phyloP scores from a whole-genome alignment of 1,140 invertebrate species.

The Sitophilus oryzae region DNA sequence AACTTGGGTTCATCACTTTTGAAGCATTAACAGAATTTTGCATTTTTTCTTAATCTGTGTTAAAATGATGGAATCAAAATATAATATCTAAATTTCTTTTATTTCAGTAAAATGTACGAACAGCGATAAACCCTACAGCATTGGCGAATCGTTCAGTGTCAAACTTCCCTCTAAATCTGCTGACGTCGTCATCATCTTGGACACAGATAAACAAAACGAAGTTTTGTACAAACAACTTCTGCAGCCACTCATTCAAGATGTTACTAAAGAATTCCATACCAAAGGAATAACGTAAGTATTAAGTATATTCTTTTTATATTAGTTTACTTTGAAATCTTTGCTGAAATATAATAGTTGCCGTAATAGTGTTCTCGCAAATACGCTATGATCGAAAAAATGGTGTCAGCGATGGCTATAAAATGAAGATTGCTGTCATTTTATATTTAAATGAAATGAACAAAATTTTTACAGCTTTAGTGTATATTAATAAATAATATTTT shows the following conservation, averaged over 20 bases:
- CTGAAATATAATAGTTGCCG: no score
- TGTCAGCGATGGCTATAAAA: no score
- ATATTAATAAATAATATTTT: no score
- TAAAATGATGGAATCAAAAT: background rate
- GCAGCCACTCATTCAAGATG: constrained; percentile 46
- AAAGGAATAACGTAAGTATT: constrained; percentile 53
- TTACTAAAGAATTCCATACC: constrained; percentile 46
- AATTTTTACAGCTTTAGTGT: no score
- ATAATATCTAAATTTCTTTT: constrained; percentile 2
- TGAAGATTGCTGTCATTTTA: no score
- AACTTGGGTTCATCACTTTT: no score
- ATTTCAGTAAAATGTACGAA: constrained; percentile 53
- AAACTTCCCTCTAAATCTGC: constrained; percentile 64
- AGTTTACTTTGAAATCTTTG: no score
- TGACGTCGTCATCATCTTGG: constrained; percentile 67
- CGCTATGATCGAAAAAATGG: no score
- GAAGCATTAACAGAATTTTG: no score
- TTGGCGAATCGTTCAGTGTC: constrained; percentile 57
- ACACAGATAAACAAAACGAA: constrained; percentile 51
- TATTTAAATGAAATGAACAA: no score
- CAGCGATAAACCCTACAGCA: constrained; percentile 46
- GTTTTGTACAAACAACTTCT: constrained; percentile 49
- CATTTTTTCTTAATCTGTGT: no score
- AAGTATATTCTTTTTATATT: background rate
- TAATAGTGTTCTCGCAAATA: no score